A percentile compares a stretch with the other conserved stretches of the same genome.
Conservation (phyloP, 2,888 invertebrate species). For the Sarcophaga rosellei region DNA sequence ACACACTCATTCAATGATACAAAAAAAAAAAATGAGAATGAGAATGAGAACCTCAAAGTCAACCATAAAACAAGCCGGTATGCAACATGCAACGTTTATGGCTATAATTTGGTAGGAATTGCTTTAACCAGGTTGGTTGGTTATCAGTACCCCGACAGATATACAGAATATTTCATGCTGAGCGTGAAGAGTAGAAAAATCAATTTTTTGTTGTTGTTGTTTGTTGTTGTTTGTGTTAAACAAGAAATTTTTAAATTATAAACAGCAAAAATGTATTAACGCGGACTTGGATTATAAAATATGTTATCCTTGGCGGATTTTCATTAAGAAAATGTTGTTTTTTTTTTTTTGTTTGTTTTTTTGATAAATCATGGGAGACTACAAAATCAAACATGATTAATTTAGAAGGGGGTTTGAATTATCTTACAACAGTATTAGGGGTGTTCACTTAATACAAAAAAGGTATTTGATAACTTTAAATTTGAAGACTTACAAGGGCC, state of each 20-base stretch:
- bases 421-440: too few relatives aligned
- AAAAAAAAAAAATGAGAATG: background rate
- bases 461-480: too few relatives aligned
- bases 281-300: too few relatives aligned
- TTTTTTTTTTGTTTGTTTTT: too few relatives aligned
- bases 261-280: background rate
- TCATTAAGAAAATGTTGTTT: too few relatives aligned
- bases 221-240: background rate
- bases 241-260: background rate
- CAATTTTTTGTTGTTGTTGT: too few relatives aligned
- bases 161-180: slow-evolving; percentile 59
- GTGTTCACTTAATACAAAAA: too few relatives aligned
- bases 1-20: background rate
- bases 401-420: too few relatives aligned
- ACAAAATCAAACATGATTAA: too few relatives aligned
- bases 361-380: too few relatives aligned
- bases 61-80: slow-evolving; percentile 39
- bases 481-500: too few relatives aligned
- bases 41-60: slow-evolving; percentile 8
- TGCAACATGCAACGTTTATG: background rate
- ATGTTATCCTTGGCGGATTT: too few relatives aligned
- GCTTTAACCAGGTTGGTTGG: slow-evolving; percentile 1
- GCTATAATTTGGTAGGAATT: background rate
- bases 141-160: background rate
- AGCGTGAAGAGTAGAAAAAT: background rate